These are phyloP conservation scores for Argentina silus DNA, from an alignment of 2,797 vertebrate genomes.

Conservation along the genomic window DNA sequence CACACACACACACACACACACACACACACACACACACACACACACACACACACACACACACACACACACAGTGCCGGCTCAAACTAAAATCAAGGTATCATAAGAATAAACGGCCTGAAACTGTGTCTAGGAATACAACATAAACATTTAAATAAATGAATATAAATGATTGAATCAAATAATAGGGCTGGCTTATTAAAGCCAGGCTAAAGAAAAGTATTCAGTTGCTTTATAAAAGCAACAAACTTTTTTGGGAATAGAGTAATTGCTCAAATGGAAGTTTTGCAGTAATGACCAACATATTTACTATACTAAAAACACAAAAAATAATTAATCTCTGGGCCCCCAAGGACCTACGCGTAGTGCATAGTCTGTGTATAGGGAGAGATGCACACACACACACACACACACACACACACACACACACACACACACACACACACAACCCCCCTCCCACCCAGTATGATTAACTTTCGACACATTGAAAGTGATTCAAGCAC, in stretches of 20 bases:
- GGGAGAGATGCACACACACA: slow-evolving; percentile 1
- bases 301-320: no score
- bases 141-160: no score
- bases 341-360: background rate
- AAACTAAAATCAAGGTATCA: no score
- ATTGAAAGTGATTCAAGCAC: slow-evolving; percentile 58
- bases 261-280: no score
- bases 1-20: slow-evolving; percentile 4
- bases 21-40: slow-evolving; percentile 2
- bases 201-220: background rate
- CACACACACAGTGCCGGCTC: background rate
- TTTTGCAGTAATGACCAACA: no score
- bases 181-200: background rate
- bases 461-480: slow-evolving; percentile 60
- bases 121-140: no score
- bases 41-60: slow-evolving; percentile 3
- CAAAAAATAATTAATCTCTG: no score
- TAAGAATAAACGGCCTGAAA: no score
- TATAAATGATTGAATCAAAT: background rate
- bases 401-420: slow-evolving; percentile 13
- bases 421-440: slow-evolving; percentile 23
- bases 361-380: background rate
- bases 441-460: slow-evolving; percentile 25
- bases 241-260: no score
- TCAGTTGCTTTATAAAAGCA: background rate